Conservation (phyloP, 1,140 invertebrate genomes). For the Periplaneta americana region DNA sequence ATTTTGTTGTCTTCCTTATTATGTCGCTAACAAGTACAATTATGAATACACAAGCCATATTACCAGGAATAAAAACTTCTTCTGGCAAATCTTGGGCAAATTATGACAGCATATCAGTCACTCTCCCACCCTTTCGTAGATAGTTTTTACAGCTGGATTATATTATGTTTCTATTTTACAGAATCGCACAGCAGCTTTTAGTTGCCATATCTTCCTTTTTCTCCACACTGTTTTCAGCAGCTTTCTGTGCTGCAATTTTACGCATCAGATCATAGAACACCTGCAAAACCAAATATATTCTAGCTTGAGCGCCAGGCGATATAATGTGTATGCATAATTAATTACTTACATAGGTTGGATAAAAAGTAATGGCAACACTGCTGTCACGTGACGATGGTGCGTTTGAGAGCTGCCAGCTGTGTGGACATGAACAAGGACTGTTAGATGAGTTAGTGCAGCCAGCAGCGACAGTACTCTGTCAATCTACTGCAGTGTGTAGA, state of each 20-base stretch:
- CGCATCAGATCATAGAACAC: conserved; percentile 48
- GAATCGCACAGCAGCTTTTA: conserved; percentile 12
- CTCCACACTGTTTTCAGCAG: conserved; percentile 12
- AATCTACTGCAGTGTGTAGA: no score
- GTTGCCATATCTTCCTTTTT: conserved; percentile 9
- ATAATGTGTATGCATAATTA: neutral
- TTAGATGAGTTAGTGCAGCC: no score
- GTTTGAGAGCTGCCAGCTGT: no score
- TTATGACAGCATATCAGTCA: neutral
- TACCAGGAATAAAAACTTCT: neutral
- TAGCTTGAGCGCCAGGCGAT: neutral
- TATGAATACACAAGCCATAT: neutral
- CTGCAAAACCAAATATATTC: conserved; percentile 28
- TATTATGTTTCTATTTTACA: conserved; percentile 5
- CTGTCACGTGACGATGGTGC: no score
- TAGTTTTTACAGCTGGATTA: neutral
- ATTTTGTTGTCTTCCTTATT: neutral
- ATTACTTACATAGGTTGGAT: neutral
- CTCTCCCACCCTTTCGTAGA: neutral
- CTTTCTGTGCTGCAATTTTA: conserved; percentile 42
- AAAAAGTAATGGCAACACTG: no score
- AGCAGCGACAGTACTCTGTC: no score
- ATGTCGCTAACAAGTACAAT: neutral
- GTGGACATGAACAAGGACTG: no score
- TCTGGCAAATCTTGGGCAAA: neutral